Evolutionary conservation across 2,888 invertebrate genomes (phyloP), one percentile per base, ranked within the genome.

Genomic region (Tinea semifulvella): DNA sequence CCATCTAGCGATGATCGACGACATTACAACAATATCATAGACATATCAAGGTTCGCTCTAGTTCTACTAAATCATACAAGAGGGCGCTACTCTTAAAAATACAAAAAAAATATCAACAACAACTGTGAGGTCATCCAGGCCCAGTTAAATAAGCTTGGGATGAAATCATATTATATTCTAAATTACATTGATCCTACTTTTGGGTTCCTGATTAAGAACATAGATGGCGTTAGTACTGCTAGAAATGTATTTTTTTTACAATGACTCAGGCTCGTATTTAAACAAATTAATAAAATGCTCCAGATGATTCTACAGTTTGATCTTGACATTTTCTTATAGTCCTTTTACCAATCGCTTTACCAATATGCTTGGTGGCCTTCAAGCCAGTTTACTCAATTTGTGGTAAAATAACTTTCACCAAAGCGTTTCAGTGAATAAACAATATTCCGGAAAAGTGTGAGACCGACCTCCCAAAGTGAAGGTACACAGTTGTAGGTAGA

Each of bases 321-420:
- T 40, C 40, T 40, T 40, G 40, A 40, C 40, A 40, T 40, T 40
- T 40, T 40, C 22, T 40, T 22, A 40, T 22, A 40, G 6, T 40
- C 40, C 40, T 40, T 40, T 40, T 40, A 40, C 22, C 20, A 40
- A 40, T 40, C 40, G 20, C 22, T 40, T 40, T 40, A 22, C 22
- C 40, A 22, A 40, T 22, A 18, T 42, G 46, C 46, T 43, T 46
- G 39, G 17, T 39, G 45, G 44, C 48, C 48, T 48, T 46, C 36
- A 14, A 46, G 42, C 16, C 44, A 19, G 22, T 35, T 31, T 11
- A 43, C 27, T 26, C 36, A 36, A 36, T 36, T 36, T 18, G 36
- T 36, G 36, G 36, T 18, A 36, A 36, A 61, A 55, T 63, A 49
- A 69, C 74, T 79, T 76, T 77, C 72, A 68, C 70, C 53, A 51